Conservation (phyloP, 1,140 invertebrate species). For the Ericerus pela region DNA sequence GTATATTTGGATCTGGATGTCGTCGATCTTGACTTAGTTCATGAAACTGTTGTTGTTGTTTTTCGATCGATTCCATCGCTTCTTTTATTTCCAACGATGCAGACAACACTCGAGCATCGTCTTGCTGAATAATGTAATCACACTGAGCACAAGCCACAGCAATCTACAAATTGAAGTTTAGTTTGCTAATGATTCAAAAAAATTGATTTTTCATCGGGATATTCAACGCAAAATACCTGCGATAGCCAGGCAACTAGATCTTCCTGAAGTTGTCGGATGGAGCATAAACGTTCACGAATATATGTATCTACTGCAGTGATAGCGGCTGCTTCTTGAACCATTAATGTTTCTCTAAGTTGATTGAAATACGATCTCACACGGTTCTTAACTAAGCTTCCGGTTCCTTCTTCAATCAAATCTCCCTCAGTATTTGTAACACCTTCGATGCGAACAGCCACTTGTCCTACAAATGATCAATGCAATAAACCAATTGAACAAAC, state of each 20-base stretch:
- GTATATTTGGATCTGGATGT: conserved; percentile 41
- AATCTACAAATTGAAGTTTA: conserved; percentile 28
- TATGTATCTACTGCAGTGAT: conserved; percentile 42
- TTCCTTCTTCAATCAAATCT: conserved; percentile 26
- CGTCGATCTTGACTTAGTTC: conserved; percentile 40
- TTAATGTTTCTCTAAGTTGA: conserved; percentile 37
- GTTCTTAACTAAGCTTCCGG: conserved; percentile 33
- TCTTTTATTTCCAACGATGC: conserved; percentile 38
- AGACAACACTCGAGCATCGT: conserved; percentile 39
- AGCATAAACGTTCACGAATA: conserved; percentile 39
- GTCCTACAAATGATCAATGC: conserved; percentile 28
- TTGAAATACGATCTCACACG: conserved; percentile 41
- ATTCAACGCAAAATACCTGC: conserved; percentile 29
- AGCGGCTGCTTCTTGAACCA: conserved; percentile 40
- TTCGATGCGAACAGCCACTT: conserved; percentile 32
- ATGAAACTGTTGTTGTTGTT: conserved; percentile 43
- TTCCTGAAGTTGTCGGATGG: conserved; percentile 41
- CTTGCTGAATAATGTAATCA: conserved; percentile 39
- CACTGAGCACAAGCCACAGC: conserved; percentile 42
- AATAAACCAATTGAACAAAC: neutral
- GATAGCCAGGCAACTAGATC: conserved; percentile 40
- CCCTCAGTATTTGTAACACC: conserved; percentile 30
- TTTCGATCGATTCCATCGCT: conserved; percentile 38
- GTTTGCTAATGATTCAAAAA: neutral
- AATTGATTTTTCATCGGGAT: neutral